Base-by-base conservation (phyloP, 2,113 vertebrate species). In the Penelope pileata region DNA sequence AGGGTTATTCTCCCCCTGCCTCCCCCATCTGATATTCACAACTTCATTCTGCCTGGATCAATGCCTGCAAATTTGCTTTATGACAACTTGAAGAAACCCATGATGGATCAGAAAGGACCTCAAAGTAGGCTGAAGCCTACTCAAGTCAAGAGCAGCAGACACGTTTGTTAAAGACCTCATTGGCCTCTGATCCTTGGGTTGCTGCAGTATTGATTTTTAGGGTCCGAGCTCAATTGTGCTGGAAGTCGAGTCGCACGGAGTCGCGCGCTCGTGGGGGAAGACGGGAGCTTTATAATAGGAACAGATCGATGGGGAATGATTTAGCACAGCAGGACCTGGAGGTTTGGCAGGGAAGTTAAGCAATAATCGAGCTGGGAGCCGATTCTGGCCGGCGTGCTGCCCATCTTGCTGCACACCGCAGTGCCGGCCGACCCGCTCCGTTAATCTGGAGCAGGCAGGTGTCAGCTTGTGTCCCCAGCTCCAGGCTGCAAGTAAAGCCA, bases 91-190 rank as follows among this genome's bases (percentile, higher is more conserved):
- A 97, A 97, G 96, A 97, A 96, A 96, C 87, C 96, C 93, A 97
- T 98, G 98, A 93, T 97, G 98, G 97, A 97, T 96, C 97, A 96
- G 93, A 94, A 98, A 97, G 90, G 95, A 95, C 94, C 95, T 94
- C 83, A 96, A 97, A 96, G 96, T 97, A 86, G 96, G 88, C 96
- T 97, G 97, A 98, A 96, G 96, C 90, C 94, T 93, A 78, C 97
- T 96, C 94, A 97, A 97, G 96, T 97, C 97, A 97, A 98, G 97
- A 98, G 98, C 98, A 98, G 96, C 97, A 97, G 98, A 98, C 98
- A 98, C 97, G 97, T 98, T 98, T 98, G 98, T 99, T 98, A 98
- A 98, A 98, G 98, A 98, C 98, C 99, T 98, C 96, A 97, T 98
- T 98, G 98, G 99, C 98, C 98, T 98, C 93, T 98, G 98, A 98